A percentile compares a stretch with the other conserved stretches of the same genome.
phyloP scores from a whole-genome alignment of 2,797 vertebrate species.

The Gallinago solitaria region DNA sequence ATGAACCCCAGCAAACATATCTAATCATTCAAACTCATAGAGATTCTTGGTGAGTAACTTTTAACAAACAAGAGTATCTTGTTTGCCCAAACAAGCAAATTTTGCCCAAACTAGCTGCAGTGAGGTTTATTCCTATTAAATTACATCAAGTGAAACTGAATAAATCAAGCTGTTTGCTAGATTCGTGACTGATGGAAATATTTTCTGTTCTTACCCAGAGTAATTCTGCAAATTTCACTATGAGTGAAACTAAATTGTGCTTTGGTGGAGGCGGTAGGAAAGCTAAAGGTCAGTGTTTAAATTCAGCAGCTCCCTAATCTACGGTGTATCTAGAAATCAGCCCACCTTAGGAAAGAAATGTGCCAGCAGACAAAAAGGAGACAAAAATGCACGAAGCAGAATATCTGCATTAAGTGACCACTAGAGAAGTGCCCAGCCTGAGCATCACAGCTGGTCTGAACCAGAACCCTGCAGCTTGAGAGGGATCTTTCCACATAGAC shows the following conservation, averaged over 20 bases:
- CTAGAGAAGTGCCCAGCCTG: neutral
- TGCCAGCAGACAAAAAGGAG: neutral
- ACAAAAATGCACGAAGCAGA: neutral
- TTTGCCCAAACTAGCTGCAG: neutral
- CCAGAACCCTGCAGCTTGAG: neutral
- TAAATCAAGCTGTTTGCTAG: neutral
- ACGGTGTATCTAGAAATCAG: neutral
- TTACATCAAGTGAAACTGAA: neutral
- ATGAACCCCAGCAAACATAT: neutral
- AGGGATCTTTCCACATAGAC: neutral
- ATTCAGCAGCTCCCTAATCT: neutral
- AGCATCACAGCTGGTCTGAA: neutral
- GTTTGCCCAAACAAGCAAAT: too few species aligned
- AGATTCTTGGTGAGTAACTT: neutral
- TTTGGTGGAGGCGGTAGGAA: neutral
- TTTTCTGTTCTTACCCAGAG: neutral
- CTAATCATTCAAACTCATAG: neutral
- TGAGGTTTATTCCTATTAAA: neutral
- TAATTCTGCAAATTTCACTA: constrained; percentile 5
- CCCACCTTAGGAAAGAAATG: neutral
- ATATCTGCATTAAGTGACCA: neutral
- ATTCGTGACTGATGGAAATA: neutral
- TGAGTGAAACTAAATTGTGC: neutral
- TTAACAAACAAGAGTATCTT: neutral
- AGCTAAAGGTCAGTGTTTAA: constrained; percentile 14